Conservation (phyloP, 2,797 vertebrate species). For the Ambastaia sidthimunki region DNA sequence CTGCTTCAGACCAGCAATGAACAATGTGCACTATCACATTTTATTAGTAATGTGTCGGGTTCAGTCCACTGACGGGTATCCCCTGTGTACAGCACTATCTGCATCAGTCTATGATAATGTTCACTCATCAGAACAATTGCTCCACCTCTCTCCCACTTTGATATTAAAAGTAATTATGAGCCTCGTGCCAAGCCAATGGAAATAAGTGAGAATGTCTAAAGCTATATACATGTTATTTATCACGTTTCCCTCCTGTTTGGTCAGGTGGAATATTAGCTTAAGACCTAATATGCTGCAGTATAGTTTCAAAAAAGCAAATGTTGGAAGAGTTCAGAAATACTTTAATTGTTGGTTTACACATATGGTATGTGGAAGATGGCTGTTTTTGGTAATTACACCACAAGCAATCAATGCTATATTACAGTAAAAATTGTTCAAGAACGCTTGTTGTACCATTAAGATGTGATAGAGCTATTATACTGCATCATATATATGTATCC, state of each 20-base stretch:
- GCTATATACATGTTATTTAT: slow-evolving; percentile 8
- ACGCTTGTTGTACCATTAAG: too few relatives aligned
- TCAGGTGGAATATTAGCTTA: neutral
- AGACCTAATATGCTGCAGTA: neutral
- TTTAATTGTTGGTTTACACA: neutral
- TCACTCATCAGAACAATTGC: slow-evolving; percentile 39
- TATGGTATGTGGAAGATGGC: neutral
- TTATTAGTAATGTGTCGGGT: neutral
- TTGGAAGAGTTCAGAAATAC: too few relatives aligned
- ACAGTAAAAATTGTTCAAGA: too few relatives aligned
- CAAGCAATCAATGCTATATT: too few relatives aligned
- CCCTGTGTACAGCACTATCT: neutral
- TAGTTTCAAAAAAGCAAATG: neutral
- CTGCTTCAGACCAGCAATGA: neutral
- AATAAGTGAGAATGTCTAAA: neutral
- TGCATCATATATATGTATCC: too few relatives aligned
- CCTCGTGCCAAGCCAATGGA: slow-evolving; percentile 4
- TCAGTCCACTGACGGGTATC: neutral
- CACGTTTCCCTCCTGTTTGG: neutral
- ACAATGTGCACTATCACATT: neutral
- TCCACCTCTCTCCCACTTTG: slow-evolving; percentile 26
- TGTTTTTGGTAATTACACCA: too few relatives aligned
- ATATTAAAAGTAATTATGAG: slow-evolving; percentile 46
- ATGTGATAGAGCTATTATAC: too few relatives aligned
- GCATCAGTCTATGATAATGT: slow-evolving; percentile 46